These are phyloP conservation scores for Mythimna impura DNA, from an alignment of 2,888 invertebrate species.

Conservation along the genomic window DNA sequence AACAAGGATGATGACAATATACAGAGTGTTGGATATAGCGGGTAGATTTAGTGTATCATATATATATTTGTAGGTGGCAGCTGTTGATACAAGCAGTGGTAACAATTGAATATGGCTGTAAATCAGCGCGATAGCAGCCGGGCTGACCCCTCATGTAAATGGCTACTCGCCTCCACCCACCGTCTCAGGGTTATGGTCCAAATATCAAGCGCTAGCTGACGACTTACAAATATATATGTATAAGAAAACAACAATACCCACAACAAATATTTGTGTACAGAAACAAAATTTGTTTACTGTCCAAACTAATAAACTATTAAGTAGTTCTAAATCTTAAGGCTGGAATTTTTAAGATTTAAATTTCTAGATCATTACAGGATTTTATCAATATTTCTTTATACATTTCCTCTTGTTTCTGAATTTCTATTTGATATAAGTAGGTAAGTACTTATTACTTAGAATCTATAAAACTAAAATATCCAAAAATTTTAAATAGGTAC, in stretches of 20 bases:
- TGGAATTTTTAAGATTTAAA: too few relatives aligned
- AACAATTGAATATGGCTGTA: slow-evolving; percentile 89
- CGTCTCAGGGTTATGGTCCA: slow-evolving; percentile 72
- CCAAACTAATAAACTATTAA: too few relatives aligned
- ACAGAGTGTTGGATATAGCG: slow-evolving; percentile 46
- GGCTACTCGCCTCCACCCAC: slow-evolving; percentile 77
- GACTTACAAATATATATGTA: slow-evolving; percentile 22
- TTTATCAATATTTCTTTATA: too few relatives aligned
- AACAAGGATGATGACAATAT: slow-evolving; percentile 44
- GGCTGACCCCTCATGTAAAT: slow-evolving; percentile 87
- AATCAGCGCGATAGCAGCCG: slow-evolving; percentile 85
- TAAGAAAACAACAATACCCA: not conserved
- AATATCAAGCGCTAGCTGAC: slow-evolving; percentile 69
- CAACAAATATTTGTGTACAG: too few relatives aligned
- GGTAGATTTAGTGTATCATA: slow-evolving; percentile 72
- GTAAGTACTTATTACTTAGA: too few relatives aligned
- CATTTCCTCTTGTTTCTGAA: too few relatives aligned
- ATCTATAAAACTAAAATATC: too few relatives aligned
- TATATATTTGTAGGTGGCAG: slow-evolving; percentile 82
- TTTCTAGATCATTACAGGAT: too few relatives aligned
- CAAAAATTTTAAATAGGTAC: too few relatives aligned
- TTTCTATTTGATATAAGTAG: too few relatives aligned
- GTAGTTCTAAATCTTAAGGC: too few relatives aligned
- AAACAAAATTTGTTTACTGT: not conserved
- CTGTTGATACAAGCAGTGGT: slow-evolving; percentile 86